Percentiles rank a stretch among this genome's conserved stretches.
phyloP scores from a whole-genome alignment of 2,113 vertebrate genomes.

The Poeciliopsis turrubarensis region DNA sequence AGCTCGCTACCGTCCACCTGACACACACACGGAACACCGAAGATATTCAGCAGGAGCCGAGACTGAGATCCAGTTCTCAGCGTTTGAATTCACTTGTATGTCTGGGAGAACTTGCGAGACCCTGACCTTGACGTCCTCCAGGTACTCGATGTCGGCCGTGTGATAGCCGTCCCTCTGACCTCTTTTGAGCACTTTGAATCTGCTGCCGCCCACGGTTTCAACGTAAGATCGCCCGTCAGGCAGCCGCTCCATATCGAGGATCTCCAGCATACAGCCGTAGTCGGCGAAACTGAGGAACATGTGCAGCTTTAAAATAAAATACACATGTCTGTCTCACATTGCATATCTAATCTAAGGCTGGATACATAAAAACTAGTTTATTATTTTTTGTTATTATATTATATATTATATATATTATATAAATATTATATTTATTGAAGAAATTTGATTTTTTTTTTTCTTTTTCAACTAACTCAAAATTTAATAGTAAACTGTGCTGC shows the following conservation, averaged over 20 bases:
- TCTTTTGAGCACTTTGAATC: conserved; percentile 86
- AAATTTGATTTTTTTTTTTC: not conserved
- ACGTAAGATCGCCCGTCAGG: conserved; percentile 87
- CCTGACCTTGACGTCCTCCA: conserved; percentile 86
- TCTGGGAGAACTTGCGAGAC: not conserved
- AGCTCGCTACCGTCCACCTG: conserved; percentile 85
- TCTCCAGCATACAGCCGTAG: conserved; percentile 89
- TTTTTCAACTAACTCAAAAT: not conserved
- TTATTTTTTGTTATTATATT: too few species aligned
- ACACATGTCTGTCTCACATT: too few species aligned
- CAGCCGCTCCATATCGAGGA: conserved; percentile 81
- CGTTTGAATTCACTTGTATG: not conserved
- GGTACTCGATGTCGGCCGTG: conserved; percentile 88
- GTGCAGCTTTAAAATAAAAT: not conserved
- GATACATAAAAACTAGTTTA: not conserved
- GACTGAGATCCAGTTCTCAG: not conserved
- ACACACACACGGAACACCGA: not conserved
- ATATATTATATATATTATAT: too few species aligned
- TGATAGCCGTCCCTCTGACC: conserved; percentile 89
- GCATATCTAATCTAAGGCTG: not conserved
- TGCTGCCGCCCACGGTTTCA: conserved; percentile 82
- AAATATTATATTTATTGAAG: not conserved
- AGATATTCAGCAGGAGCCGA: not conserved
- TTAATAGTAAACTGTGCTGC: too few species aligned
- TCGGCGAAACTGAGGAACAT: conserved; percentile 84